Conservation (phyloP, 2,888 invertebrate species). For the Rhorus exstirpatorius region DNA sequence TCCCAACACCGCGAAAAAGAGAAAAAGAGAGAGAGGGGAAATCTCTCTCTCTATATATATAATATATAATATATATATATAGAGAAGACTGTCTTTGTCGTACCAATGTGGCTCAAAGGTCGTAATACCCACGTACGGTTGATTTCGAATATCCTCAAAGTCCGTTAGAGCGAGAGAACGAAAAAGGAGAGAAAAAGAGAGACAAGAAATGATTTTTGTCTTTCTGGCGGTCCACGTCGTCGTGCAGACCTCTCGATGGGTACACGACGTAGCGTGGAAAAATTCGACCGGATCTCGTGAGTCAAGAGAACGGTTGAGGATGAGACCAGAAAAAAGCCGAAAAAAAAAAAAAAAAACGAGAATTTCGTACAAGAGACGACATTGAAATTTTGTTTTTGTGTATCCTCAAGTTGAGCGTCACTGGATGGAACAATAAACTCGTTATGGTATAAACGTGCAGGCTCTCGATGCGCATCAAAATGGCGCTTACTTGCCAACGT, state of each 20-base stretch:
- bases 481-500: slow-evolving; percentile 48
- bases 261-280: slow-evolving; percentile 28
- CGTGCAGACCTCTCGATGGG: background rate
- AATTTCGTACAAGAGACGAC: background rate
- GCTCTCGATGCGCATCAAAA: slow-evolving; percentile 50
- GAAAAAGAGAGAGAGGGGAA: slow-evolving; percentile 37
- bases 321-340: background rate
- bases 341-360: slow-evolving; percentile 12
- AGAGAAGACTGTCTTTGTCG: slow-evolving; percentile 24
- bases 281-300: slow-evolving; percentile 19
- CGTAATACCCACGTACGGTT: slow-evolving; percentile 58
- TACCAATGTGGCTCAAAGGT: slow-evolving; percentile 40
- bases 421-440: slow-evolving; percentile 53
- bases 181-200: slow-evolving; percentile 18
- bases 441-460: background rate
- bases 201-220: slow-evolving; percentile 16
- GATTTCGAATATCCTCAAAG: slow-evolving; percentile 64
- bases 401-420: slow-evolving; percentile 77
- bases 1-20: slow-evolving; percentile 6
- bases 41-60: background rate
- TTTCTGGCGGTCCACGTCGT: slow-evolving; percentile 5
- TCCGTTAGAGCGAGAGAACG: slow-evolving; percentile 49
- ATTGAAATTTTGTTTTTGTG: background rate
- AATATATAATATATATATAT: too few species aligned
- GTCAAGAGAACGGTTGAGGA: background rate